phyloP scores from a whole-genome alignment of 2,113 vertebrate genomes.

The Xyliphius kryptos region DNA sequence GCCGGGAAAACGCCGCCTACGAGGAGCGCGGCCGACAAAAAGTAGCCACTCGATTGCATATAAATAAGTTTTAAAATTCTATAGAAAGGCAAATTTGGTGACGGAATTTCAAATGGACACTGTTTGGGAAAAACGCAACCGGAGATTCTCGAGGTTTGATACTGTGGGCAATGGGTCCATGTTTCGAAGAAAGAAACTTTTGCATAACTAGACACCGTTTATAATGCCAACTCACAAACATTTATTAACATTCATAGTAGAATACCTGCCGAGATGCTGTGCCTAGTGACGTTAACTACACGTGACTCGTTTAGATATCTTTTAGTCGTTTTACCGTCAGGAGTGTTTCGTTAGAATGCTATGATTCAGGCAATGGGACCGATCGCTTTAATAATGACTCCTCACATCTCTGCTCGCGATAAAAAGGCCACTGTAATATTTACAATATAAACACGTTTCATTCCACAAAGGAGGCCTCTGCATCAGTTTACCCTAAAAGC shows the following conservation, averaged over 20 bases:
- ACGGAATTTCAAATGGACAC: too few species aligned
- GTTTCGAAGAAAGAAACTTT: conserved; percentile 58
- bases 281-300: conserved; percentile 52
- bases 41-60: too few species aligned
- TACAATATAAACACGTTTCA: conserved; percentile 86
- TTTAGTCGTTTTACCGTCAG: conserved; percentile 54
- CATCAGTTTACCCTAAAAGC: too few species aligned
- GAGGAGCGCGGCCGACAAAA: too few species aligned
- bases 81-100: too few species aligned
- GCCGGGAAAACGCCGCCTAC: too few species aligned
- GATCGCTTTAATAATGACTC: conserved; percentile 46
- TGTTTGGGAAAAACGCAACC: too few species aligned
- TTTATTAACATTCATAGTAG: conserved; percentile 60
- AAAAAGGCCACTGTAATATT: conserved; percentile 91
- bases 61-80: too few species aligned
- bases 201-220: conserved; percentile 65
- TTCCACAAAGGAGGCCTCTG: too few species aligned
- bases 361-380: conserved; percentile 73
- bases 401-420: conserved; percentile 69
- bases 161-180: conserved; percentile 52
- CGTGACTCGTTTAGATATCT: conserved; percentile 34
- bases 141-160: too few species aligned
- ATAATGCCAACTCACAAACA: conserved; percentile 51
- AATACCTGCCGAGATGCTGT: conserved; percentile 39
- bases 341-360: conserved; percentile 79